These are phyloP conservation scores for Leptopterna dolabrata DNA, from an alignment of 2,888 invertebrate genomes.

Conservation along the genomic window DNA sequence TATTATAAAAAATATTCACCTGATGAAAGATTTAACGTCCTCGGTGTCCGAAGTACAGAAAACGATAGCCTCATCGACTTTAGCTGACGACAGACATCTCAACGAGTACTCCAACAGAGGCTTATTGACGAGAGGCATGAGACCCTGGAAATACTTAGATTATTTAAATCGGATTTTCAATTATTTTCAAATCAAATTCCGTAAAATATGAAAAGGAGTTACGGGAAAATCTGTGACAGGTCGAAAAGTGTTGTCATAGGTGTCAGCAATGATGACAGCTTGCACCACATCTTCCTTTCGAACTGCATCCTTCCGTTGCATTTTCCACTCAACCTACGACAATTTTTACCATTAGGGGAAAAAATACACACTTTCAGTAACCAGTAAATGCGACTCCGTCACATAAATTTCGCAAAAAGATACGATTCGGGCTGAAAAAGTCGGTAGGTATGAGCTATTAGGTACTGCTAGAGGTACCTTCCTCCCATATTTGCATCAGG, in stretches of 20 bases:
- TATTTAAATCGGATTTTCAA: neutral
- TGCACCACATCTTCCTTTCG: conserved; percentile 85
- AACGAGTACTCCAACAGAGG: conserved; percentile 88
- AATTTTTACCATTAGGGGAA: too few relatives aligned
- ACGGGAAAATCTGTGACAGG: conserved; percentile 72
- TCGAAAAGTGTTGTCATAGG: conserved; percentile 80
- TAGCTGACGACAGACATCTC: conserved; percentile 83
- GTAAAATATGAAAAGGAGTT: neutral
- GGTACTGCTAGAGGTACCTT: too few relatives aligned
- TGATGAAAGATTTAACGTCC: conserved; percentile 79
- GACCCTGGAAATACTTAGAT: conserved; percentile 69
- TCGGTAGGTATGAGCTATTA: too few relatives aligned
- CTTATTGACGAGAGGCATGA: conserved; percentile 85
- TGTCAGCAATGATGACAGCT: conserved; percentile 90
- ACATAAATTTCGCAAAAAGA: too few relatives aligned
- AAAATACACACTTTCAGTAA: too few relatives aligned
- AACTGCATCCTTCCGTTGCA: conserved; percentile 55
- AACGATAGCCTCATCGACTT: conserved; percentile 90
- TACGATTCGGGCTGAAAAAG: too few relatives aligned
- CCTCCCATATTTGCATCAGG: too few relatives aligned
- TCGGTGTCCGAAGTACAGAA: conserved; percentile 85
- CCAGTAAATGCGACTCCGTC: too few relatives aligned
- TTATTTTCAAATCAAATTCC: neutral
- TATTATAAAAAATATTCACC: too few relatives aligned
- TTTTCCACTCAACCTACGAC: too few relatives aligned